phyloP scores from a whole-genome alignment of 2,797 vertebrate species.

The Gallinago nigripennis region DNA sequence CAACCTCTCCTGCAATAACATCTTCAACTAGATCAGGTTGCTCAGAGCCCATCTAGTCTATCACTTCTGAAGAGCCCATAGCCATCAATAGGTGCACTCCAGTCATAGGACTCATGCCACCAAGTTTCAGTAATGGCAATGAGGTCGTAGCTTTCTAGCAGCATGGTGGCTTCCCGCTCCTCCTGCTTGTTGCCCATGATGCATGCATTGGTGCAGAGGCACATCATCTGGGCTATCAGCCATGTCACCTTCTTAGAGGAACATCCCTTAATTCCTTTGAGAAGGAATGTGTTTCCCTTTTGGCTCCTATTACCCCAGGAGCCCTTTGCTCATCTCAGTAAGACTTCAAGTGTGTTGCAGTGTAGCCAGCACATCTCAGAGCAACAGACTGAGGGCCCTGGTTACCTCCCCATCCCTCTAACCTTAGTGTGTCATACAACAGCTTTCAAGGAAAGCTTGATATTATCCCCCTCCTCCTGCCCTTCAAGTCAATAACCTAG shows the following conservation, averaged over 20 bases:
- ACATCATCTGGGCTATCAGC: background rate
- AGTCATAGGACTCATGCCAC: background rate
- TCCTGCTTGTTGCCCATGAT: background rate
- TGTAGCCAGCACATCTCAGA: background rate
- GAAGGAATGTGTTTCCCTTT: too few species aligned
- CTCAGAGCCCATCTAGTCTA: background rate
- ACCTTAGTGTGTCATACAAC: background rate
- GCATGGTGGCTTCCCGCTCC: background rate
- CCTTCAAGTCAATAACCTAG: background rate
- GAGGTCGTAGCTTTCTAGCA: background rate
- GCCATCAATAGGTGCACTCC: background rate
- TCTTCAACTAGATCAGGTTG: background rate
- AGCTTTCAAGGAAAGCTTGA: background rate
- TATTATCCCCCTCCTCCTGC: too few species aligned
- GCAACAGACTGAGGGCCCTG: background rate
- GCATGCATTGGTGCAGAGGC: background rate
- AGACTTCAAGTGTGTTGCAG: background rate
- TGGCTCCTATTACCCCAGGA: too few species aligned
- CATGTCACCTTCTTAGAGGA: background rate
- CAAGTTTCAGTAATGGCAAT: background rate
- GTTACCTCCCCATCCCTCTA: background rate
- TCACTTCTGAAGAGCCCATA: background rate
- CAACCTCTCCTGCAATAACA: background rate
- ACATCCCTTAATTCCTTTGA: background rate
- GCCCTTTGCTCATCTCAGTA: too few species aligned